Conservation (phyloP, 92 coral and sea anemone species). For the Phymanthus crucifer region DNA sequence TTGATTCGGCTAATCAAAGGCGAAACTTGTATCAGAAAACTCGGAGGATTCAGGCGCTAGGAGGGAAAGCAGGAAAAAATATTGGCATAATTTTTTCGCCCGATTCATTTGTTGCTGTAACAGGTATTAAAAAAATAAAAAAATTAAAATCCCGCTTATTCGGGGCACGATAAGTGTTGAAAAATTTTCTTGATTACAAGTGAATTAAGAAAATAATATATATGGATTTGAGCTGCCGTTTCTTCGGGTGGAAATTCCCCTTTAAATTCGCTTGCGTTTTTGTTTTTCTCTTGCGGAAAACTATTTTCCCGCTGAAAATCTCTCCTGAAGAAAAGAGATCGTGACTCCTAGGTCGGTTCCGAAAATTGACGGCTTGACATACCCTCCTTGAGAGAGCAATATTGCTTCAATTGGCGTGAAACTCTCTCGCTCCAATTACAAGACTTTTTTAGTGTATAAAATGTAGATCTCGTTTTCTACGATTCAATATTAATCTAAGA, state of each 20-base stretch:
- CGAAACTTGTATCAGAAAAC: neutral
- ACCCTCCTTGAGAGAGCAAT: conserved; percentile 8
- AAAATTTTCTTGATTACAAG: neutral
- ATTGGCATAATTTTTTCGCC: neutral
- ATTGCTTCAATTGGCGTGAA: conserved; percentile 4
- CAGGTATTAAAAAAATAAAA: neutral
- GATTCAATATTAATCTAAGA: neutral
- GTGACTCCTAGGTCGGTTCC: neutral
- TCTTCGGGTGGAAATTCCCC: neutral
- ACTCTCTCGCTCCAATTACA: neutral
- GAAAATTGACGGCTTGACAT: neutral
- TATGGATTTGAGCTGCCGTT: neutral
- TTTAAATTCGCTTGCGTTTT: neutral
- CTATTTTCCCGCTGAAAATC: neutral
- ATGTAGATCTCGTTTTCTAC: neutral
- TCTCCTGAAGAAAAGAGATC: neutral
- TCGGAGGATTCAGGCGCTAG: neutral
- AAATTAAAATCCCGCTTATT: neutral
- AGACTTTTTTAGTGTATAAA: neutral
- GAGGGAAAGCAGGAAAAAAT: neutral
- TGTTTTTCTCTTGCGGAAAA: neutral
- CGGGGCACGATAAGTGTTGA: neutral
- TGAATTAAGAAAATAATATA: neutral
- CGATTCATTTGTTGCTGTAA: neutral
- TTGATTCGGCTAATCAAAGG: neutral